Evolutionary conservation across 2,888 invertebrate genomes (phyloP), one percentile per base, ranked within the genome.

Genomic region (Apoderus coryli): DNA sequence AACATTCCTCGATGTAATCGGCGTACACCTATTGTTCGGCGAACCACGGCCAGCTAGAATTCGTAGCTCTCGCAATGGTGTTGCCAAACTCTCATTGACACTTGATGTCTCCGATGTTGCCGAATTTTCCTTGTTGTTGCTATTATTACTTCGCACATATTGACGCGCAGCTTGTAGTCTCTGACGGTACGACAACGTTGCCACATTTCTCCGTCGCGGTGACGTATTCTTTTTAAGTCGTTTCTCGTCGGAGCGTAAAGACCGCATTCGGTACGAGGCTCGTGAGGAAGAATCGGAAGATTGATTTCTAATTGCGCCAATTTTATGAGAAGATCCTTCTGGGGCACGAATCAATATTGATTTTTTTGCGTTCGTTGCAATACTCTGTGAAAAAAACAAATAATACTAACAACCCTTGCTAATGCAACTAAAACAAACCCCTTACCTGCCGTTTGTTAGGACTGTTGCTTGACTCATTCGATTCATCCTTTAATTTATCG

Each of bases 1-100:
- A 3, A 61, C 58, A 13, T 39, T 46, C 36, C 49, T 58, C 28
- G 52, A 52, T n/a, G n/a, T n/a, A n/a, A n/a, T n/a, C 4, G 44
- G 40, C 9, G 32, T 38, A 6, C 41, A 34, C 2, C 28, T 19
- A 28, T 34, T 37, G 3, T 32, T 15, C 3, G 30, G 26, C 10
- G 29, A 16, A 11, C n/a, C n/a, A n/a, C n/a, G n/a, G n/a, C n/a
- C n/a, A n/a, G n/a, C n/a, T n/a, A n/a, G n/a, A n/a, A n/a, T n/a
- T n/a, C n/a, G n/a, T n/a, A n/a, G n/a, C 7, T 19, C 19, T 19
- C 19, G 19, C 19, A 19, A n/a, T 7, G 19, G 19, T n/a, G 19
- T 19, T n/a, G 19, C 19, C 19, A 19, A 19, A n/a, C n/a, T n/a
- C n/a, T n/a, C n/a, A n/a, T n/a, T 27, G 10, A 33, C 32, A 15